Conservation (phyloP, 2,113 vertebrate species). For the Microcebus tavaratra region DNA sequence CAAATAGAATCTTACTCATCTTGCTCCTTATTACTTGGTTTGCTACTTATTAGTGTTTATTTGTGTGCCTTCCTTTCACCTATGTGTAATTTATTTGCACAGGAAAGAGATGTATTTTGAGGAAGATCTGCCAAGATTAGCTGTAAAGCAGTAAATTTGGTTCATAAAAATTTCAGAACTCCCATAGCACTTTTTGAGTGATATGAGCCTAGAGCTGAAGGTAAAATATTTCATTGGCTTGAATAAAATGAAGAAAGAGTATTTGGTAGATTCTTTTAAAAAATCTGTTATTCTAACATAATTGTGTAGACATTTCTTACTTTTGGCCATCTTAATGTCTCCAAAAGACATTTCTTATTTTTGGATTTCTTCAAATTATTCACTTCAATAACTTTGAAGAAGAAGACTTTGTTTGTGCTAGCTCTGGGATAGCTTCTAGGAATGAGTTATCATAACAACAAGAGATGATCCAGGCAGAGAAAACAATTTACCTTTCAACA, state of each 20-base stretch:
- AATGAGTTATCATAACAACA: not conserved
- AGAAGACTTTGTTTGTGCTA: not conserved
- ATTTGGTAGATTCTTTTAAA: not conserved
- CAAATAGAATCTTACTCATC: not conserved
- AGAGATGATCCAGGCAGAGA: not conserved
- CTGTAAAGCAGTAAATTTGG: not conserved
- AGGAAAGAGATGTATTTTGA: not conserved
- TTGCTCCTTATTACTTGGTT: not conserved
- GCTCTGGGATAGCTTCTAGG: not conserved
- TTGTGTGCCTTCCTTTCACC: not conserved
- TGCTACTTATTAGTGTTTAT: not conserved
- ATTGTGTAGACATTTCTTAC: not conserved
- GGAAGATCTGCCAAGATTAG: not conserved
- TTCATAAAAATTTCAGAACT: slow-evolving; percentile 20
- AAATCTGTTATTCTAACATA: not conserved
- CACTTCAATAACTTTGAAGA: not conserved
- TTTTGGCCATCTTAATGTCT: not conserved
- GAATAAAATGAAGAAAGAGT: not conserved
- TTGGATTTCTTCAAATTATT: not conserved
- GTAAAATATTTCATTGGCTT: not conserved
- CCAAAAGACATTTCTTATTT: not conserved
- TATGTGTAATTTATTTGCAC: not conserved
- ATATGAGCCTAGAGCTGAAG: not conserved
- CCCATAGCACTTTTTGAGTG: not conserved
- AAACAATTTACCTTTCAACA: not conserved